Evolutionary conservation across 2,888 invertebrate genomes (phyloP), one percentile per base, ranked within the genome.

Genomic region (Molorchus minor): DNA sequence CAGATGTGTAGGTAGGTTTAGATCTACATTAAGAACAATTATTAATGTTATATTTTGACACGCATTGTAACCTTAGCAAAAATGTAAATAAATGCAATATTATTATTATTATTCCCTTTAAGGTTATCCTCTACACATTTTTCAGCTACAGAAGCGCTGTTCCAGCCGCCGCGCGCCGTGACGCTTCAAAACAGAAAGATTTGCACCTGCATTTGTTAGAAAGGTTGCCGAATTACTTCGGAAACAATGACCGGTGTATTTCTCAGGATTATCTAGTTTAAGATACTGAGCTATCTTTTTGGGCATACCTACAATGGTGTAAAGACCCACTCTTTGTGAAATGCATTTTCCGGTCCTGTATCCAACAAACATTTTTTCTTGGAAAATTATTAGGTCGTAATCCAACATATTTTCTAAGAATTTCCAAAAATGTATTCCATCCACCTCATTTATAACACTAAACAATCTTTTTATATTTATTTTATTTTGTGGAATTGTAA

Each of bases 161-260:
- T n/a, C n/a, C n/a, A n/a, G n/a, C n/a, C n/a, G n/a, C n/a, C n/a
- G n/a, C n/a, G n/a, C n/a, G n/a, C n/a, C n/a, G n/a, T n/a, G n/a
- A n/a, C n/a, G n/a, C n/a, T n/a, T n/a, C n/a, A n/a, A n/a, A n/a
- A n/a, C n/a, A n/a, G n/a, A n/a, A n/a, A n/a, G n/a, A n/a, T n/a
- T n/a, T n/a, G 58, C 13, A 44, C 33, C 64, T 58, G 64, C 74
- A 76, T 15, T 38, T 38, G 15, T 5, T 5, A 38, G 38, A n/a
- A n/a, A n/a, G 5, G 15, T n/a, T 12, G 43, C 17, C 5, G 43
- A 43, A 5, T 17, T 43, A n/a, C 43, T 17, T 8, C 43, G 17
- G 13, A 43, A 19, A 17, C 17, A 15, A 12, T 40, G 40, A 13
- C 43, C 19, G 12, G 25, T 43, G 20, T 43, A 43, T 12, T 43